Evolutionary conservation across 2,888 invertebrate genomes (phyloP).

Genomic region (Tipula lateralis): DNA sequence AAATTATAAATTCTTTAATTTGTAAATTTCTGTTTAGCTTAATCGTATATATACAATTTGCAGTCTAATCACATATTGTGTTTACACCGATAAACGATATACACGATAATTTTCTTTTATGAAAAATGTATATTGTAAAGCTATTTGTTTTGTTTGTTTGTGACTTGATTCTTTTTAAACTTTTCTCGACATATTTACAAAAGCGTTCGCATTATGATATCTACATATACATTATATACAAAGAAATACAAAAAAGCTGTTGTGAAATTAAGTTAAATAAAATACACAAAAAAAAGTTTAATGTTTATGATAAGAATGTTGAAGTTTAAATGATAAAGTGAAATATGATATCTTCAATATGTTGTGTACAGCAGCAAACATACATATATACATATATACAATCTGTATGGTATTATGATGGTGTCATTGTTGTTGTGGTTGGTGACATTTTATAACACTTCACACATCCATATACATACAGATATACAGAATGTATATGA

Average conservation of each 20-base stretch:
- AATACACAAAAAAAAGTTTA: neutral
- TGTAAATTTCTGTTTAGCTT: too few relatives aligned
- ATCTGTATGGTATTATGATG: neutral
- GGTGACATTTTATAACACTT: neutral
- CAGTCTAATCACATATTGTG: neutral
- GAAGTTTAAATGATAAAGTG: constrained; percentile 19
- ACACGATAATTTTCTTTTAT: neutral
- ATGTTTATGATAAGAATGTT: constrained; percentile 24
- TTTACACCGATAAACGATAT: neutral
- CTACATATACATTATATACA: neutral
- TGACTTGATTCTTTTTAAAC: neutral
- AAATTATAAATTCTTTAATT: too few relatives aligned
- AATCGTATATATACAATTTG: neutral
- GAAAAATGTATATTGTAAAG: neutral
- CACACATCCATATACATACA: neutral
- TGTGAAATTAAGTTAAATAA: constrained; percentile 19
- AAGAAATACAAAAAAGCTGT: neutral
- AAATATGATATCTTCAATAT: neutral
- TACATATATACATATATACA: neutral
- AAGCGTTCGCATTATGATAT: neutral
- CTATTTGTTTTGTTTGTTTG: neutral
- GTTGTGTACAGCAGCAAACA: neutral
- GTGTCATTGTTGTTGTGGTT: neutral
- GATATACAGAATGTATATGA: neutral
- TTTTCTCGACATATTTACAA: neutral